Evolutionary conservation across 1,140 invertebrate species (phyloP), one percentile per base, ranked within the genome.

Genomic region (Triops longicaudatus): DNA sequence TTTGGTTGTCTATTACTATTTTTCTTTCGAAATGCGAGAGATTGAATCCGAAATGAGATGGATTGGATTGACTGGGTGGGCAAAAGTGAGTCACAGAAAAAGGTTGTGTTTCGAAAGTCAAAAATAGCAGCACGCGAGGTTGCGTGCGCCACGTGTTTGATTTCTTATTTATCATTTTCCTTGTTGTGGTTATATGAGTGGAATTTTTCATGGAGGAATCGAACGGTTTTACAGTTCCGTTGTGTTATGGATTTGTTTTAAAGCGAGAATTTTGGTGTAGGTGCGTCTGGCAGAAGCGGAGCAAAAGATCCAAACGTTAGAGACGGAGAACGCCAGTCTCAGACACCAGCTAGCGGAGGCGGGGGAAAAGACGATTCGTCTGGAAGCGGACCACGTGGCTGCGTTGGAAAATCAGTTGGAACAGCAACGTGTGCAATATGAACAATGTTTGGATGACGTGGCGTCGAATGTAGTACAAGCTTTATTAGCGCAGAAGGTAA

Each of bases 401-500:
- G 83, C 87, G 9, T 85, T 88, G 81, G 88, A 85, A 9, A 81
- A 87, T 71, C 88, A 89, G 81, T 87, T 87, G 76, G 87, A 91
- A 84, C 85, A 86, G 41, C 89, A 90, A 79, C 83, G 88, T 73
- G 83, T 87, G 77, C 90, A 91, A 80, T 92, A 92, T 82, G 91
- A 92, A 82, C 87, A 88, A 79, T 92, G 90, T 81, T 83, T 92
- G 43, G 91, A 92, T 83, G 91, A 92, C 82, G 91, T 92, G 26
- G 91, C 91, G 77, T 91, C 91, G 83, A 90, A 92, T 83, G 90
- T 93, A 79, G 92, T 94, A 71, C 88, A 91, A 80, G 92, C 92
- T 27, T 85, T 94, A 44, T 87, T 94, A 76, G 89, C 90, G 26
- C 93, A 94, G 87, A 94, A 93, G 89, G 93, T 94, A 80, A 77